A percentile compares a stretch with the other conserved stretches of the same genome.
These are phyloP conservation scores for Dicaeum eximium DNA, from an alignment of 2,113 vertebrate species.

Conservation along the genomic window DNA sequence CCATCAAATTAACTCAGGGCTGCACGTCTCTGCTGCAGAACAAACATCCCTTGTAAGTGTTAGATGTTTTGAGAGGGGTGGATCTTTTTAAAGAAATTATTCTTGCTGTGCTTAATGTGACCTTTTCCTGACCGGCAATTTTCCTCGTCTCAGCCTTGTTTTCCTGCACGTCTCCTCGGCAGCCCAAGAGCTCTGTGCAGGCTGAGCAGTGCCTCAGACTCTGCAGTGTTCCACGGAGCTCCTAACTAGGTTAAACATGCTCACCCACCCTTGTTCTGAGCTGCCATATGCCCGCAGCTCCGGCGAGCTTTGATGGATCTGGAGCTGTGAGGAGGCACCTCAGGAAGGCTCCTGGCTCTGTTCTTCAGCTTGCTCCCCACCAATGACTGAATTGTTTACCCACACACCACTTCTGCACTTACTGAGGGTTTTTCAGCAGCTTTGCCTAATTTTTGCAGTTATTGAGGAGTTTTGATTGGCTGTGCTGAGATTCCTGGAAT, in stretches of 20 bases:
- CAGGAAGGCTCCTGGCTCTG: neutral
- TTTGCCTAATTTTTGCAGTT: neutral
- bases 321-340: neutral
- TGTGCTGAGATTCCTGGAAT: neutral
- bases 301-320: neutral
- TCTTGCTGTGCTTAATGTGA: neutral
- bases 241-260: constrained; percentile 36
- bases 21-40: neutral
- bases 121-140: neutral
- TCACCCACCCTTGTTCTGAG: constrained; percentile 32
- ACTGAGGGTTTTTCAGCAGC: neutral
- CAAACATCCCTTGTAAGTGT: neutral
- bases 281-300: constrained; percentile 29
- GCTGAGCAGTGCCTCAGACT: neutral
- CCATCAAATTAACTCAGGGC: neutral
- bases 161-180: neutral
- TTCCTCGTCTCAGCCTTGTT: neutral
- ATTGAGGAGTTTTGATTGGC: neutral
- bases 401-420: neutral
- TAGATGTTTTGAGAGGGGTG: neutral
- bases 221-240: neutral
- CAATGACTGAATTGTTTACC: neutral
- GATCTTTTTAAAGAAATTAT: neutral
- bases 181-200: neutral
- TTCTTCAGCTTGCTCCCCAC: neutral